Percentiles rank a stretch among this genome's conserved stretches.
phyloP scores from a whole-genome alignment of 2,888 invertebrate genomes.

The Agrotis ipsilon region DNA sequence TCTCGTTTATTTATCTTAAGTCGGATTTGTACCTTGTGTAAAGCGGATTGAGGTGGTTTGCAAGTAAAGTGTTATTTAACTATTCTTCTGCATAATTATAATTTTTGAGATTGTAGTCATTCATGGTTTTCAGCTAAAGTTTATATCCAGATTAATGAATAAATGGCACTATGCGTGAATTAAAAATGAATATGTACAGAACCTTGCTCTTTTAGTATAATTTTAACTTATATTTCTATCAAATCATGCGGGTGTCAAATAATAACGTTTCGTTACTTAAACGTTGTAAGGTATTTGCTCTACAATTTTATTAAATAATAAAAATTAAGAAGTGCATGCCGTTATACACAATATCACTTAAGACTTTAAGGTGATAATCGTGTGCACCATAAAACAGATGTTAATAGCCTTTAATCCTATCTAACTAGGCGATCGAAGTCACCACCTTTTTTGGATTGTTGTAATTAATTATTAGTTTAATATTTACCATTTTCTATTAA shows the following conservation, averaged over 20 bases:
- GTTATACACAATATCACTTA: conserved; percentile 32
- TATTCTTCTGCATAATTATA: not conserved
- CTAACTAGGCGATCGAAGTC: conserved; percentile 67
- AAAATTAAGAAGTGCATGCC: conserved; percentile 10
- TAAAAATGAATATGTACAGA: conserved; percentile 25
- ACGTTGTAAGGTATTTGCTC: conserved; percentile 51
- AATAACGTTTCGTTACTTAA: conserved; percentile 53
- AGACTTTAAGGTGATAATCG: conserved; percentile 47
- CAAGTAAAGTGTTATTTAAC: not conserved
- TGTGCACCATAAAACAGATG: conserved; percentile 55
- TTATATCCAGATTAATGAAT: not conserved
- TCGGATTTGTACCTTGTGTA: not conserved
- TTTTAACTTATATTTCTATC: conserved; percentile 15
- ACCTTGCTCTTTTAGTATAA: conserved; percentile 6
- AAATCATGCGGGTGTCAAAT: conserved; percentile 57
- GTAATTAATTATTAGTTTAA: conserved; percentile 68
- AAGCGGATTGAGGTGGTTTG: not conserved
- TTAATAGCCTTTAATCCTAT: conserved; percentile 65
- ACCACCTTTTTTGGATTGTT: conserved; percentile 68
- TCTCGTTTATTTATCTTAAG: conserved; percentile 5
- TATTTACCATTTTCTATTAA: conserved; percentile 61
- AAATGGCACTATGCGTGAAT: not conserved
- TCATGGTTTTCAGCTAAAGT: not conserved
- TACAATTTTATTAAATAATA: conserved; percentile 47
- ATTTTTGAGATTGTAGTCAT: not conserved